Base-by-base conservation (phyloP, 2,797 vertebrate genomes). In the Peromyscus attwateri region DNA sequence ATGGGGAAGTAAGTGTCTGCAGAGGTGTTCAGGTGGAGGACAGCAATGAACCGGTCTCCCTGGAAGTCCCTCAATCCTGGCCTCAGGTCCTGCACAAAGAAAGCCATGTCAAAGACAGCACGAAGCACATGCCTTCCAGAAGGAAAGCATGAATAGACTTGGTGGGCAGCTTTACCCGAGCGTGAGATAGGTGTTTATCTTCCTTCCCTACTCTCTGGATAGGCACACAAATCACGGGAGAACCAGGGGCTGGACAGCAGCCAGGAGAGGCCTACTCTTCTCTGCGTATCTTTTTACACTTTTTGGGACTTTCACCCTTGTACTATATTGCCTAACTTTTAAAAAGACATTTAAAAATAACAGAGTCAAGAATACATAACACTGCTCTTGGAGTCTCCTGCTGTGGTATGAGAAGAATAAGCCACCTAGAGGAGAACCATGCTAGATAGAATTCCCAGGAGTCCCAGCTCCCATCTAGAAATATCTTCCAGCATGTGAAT, bases 331-430 rank as follows among this genome's bases (percentile, higher is more conserved):
- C 34, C 70, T 85, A 87, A 79, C 49, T 87, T 77, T 95, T 89
- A 6, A 40, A 96, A 93, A 43, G 29, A 76, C 7, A 66, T 84
- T 92, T 97, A 85, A 84, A 92, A 95, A 95, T 82, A 87, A 88
- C n/a, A 49, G 13, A 75, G 40, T 94, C 37, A 90, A 92, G 73
- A 97, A 77, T 90, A 94, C 89, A 93, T 73, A 84, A 55, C 84
- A 93, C 31, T 75, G 34, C 76, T 87, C 83, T 87, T 90, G 34
- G 49, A 80, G 9, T 70, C 79, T 43, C 79, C 70, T 80, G 91
- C 80, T 43, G 23, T 57, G 12, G 34, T 73, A 73, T 79, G 31
- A 96, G 70, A 87, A 73, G 14, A 21, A 10, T 64, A 89, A 94
- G 49, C 46, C 82, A 64, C 14, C 17, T 0, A 8, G 68, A 93